Evolutionary conservation across 2,888 invertebrate genomes (phyloP).

Genomic region (Biston stratarius): DNA sequence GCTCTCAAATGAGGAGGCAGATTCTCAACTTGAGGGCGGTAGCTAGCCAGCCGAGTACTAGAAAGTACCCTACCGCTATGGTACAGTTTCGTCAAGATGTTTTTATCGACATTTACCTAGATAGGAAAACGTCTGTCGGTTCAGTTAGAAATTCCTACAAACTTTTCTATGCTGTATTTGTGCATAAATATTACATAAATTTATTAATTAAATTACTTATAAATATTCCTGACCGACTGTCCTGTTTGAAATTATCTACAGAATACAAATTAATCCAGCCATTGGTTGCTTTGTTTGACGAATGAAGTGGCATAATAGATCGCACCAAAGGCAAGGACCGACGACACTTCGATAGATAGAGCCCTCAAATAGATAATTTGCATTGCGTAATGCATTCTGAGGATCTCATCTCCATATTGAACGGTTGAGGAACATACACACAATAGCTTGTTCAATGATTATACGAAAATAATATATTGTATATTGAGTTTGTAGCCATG

Average conservation of each 20-base stretch:
- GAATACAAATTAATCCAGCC: slow-evolving; percentile 41
- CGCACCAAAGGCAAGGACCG: slow-evolving; percentile 21
- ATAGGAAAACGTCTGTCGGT: too few relatives aligned
- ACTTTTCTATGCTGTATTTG: too few relatives aligned
- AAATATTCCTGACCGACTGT: slow-evolving; percentile 20
- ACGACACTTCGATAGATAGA: slow-evolving; percentile 14
- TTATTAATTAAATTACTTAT: not conserved
- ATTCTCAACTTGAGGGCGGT: too few relatives aligned
- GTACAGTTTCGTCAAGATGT: too few relatives aligned
- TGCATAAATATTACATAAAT: too few relatives aligned
- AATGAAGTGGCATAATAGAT: slow-evolving; percentile 44
- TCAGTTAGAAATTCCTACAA: too few relatives aligned
- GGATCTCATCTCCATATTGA: slow-evolving; percentile 33
- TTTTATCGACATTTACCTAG: too few relatives aligned
- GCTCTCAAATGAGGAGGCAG: too few relatives aligned
- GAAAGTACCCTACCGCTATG: too few relatives aligned
- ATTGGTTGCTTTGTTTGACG: slow-evolving; percentile 45
- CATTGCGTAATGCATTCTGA: slow-evolving; percentile 32
- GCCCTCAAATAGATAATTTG: slow-evolving; percentile 30
- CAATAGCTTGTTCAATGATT: not conserved
- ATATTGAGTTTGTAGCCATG: not conserved
- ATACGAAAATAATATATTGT: not conserved
- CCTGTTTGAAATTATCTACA: slow-evolving; percentile 27
- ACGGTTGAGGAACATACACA: slow-evolving; percentile 4
- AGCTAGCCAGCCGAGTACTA: too few relatives aligned